A percentile compares a stretch with the other conserved stretches of the same genome.
Conservation (phyloP, 2,113 vertebrate genomes). For the Syngnathus floridae region DNA sequence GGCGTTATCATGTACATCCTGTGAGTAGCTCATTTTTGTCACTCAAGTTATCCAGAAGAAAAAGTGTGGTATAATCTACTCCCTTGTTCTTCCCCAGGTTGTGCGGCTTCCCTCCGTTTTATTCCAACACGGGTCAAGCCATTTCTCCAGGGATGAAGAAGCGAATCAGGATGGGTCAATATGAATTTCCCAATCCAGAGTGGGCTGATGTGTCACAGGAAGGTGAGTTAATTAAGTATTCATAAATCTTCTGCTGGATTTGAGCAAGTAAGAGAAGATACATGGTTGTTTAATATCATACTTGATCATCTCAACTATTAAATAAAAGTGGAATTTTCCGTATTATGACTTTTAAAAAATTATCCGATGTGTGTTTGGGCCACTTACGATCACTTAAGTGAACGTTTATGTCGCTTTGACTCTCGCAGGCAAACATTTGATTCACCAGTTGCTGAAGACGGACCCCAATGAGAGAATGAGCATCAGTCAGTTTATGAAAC, state of each 20-base stretch:
- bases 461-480: constrained; percentile 95
- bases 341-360: no score
- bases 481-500: constrained; percentile 92
- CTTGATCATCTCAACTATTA: no score
- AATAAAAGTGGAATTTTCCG: no score
- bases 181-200: constrained; percentile 93
- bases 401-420: not conserved
- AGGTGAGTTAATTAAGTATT: constrained; percentile 65
- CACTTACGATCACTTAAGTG: no score
- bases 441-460: constrained; percentile 89
- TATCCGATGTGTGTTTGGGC: no score
- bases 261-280: no score
- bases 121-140: constrained; percentile 96
- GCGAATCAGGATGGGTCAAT: constrained; percentile 95
- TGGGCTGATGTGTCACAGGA: constrained; percentile 95
- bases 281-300: no score
- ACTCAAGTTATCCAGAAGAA: not conserved
- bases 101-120: constrained; percentile 96
- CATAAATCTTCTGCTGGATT: not conserved
- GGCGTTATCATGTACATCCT: constrained; percentile 99
- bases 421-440: constrained; percentile 84
- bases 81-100: constrained; percentile 64
- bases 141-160: constrained; percentile 98
- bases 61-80: not conserved
- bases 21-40: constrained; percentile 73